Evolutionary conservation across 37 sponge, comb jelly and placozoan species (phyloP).

Genomic region (Aphrocallistes beatrix): DNA sequence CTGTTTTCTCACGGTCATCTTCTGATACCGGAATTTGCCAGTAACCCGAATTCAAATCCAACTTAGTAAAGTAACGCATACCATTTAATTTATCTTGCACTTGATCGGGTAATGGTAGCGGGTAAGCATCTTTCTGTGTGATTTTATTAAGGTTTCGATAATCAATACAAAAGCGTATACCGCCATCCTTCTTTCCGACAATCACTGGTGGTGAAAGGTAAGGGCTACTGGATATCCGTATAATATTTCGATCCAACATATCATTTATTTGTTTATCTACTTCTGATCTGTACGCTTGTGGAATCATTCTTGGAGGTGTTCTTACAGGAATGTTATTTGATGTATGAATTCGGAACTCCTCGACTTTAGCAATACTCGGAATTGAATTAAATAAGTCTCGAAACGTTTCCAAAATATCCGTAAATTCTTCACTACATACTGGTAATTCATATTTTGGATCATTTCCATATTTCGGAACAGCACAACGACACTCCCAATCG

Average conservation of each 20-base stretch:
- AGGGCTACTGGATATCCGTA: background rate
- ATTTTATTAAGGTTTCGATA: background rate
- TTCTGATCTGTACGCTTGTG: background rate
- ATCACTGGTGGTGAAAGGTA: background rate
- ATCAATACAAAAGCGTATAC: background rate
- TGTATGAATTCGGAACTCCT: too few species aligned
- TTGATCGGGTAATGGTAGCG: background rate
- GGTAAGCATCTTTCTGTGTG: background rate
- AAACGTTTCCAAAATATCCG: too few species aligned
- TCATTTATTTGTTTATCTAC: background rate
- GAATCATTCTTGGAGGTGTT: background rate
- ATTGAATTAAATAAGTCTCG: too few species aligned
- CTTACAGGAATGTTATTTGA: too few species aligned
- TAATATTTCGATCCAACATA: background rate
- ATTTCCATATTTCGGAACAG: too few species aligned
- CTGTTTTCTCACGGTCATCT: slow-evolving; percentile 8
- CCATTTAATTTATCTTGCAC: background rate
- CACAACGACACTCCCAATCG: too few species aligned
- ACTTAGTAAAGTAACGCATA: background rate
- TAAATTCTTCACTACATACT: too few species aligned
- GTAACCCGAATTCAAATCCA: background rate
- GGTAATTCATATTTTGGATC: too few species aligned
- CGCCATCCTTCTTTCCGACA: background rate
- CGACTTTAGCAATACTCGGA: too few species aligned
- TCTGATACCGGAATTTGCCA: background rate